Evolutionary conservation across 2,797 vertebrate genomes (phyloP), one percentile per base, ranked within the genome.

Genomic region (Lagodon rhomboides): DNA sequence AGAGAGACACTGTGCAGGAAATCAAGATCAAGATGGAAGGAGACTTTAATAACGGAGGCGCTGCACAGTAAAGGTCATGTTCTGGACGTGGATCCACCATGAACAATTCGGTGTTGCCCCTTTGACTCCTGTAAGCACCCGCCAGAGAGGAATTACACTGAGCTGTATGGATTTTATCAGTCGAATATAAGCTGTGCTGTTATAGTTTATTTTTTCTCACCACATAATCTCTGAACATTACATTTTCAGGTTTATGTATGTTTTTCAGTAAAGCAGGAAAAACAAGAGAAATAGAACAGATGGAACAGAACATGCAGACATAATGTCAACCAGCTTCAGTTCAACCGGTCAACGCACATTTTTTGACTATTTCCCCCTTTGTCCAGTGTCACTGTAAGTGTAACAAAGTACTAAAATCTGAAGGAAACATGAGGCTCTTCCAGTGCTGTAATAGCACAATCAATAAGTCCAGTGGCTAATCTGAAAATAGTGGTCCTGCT

Each of bases 131-230:
- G 7, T n/a, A 46, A 47, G n/a, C 49, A 34, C 34, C 44, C 49
- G 34, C 18, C 65, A 54, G 27, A 56, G 59, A 55, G 55, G 18
- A 54, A 20, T 27, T 15, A 58, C 49, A 47, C 46, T 53, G 38
- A 80, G 62, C 67, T 49, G 41, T 13, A 82, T 75, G 69, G 15
- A 60, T 73, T 77, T 69, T 43, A 62, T 49, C 55, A 38, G 50
- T 49, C 2, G 3, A 17, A 56, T 12, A 68, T 55, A 25, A 55
- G 25, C 53, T 30, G 11, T 11, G 63, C 43, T 58, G 47, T 55
- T 51, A 44, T 38, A 58, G 15, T 63, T 68, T 25, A 15, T 13
- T 54, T 59, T 18, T 47, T 16, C 41, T 50, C n/a, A 63, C 68
- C 47, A 60, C 75, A 63, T 43, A 30, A 63, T 56, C 44, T 71